Conservation (phyloP, 2,113 vertebrate genomes). For the Zosterops japonicus region DNA sequence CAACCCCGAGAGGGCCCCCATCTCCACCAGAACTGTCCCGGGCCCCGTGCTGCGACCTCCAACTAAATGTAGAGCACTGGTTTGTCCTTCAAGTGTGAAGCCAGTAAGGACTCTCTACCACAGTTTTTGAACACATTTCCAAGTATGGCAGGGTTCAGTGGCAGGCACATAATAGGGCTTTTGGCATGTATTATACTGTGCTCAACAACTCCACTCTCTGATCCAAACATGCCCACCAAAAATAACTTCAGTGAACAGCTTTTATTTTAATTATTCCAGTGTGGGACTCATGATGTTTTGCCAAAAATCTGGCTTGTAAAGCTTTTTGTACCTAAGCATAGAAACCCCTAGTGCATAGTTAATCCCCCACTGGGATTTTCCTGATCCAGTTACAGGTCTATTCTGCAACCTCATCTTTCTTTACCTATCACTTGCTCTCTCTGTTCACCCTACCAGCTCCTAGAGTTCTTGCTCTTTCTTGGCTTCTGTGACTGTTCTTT, state of each 20-base stretch:
- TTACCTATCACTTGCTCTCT: conserved; percentile 4
- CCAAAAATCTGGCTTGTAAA: conserved; percentile 59
- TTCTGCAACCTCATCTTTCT: conserved; percentile 25
- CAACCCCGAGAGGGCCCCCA: accelerated
- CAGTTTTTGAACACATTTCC: conserved; percentile 46
- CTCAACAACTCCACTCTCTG: conserved; percentile 51
- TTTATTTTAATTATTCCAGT: conserved; percentile 66
- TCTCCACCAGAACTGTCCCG: not conserved
- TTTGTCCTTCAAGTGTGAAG: conserved; percentile 10
- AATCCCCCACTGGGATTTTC: conserved; percentile 16
- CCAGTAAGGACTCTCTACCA: not conserved
- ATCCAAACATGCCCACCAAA: conserved; percentile 68
- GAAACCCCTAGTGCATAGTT: conserved; percentile 11
- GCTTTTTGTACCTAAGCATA: conserved; percentile 55
- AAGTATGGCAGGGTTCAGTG: conserved; percentile 53
- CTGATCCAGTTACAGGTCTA: not conserved
- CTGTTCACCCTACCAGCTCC: not conserved
- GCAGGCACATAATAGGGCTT: conserved; percentile 36
- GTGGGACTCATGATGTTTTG: conserved; percentile 40
- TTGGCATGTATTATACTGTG: conserved; percentile 41
- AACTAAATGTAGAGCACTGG: not conserved
- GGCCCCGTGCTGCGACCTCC: accelerated
- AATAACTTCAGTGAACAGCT: conserved; percentile 65
- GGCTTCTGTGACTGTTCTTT: not conserved
- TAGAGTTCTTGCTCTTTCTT: not conserved